phyloP scores from a whole-genome alignment of 2,797 vertebrate species.

The Vespertilio murinus region DNA sequence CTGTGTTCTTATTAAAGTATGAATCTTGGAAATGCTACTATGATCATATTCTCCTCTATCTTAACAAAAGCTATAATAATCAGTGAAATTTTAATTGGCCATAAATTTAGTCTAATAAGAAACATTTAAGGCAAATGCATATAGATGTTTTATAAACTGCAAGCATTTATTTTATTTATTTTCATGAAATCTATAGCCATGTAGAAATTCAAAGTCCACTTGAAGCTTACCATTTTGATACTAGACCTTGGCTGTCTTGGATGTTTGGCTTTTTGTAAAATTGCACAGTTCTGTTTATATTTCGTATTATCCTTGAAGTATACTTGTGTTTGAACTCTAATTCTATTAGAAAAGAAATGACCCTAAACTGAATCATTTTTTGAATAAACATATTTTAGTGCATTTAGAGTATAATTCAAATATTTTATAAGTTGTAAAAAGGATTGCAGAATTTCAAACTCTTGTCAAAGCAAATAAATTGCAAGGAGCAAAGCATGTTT shows the following conservation, averaged over 20 bases:
- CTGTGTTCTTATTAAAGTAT: background rate
- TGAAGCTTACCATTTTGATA: background rate
- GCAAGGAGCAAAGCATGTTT: background rate
- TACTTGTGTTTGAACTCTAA: slow-evolving; percentile 31
- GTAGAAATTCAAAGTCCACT: background rate
- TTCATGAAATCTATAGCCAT: background rate
- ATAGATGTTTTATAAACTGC: background rate
- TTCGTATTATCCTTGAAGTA: slow-evolving; percentile 33
- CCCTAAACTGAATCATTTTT: background rate
- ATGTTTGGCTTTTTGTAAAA: background rate
- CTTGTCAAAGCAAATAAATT: background rate
- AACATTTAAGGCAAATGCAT: background rate
- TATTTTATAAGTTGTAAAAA: slow-evolving; percentile 30
- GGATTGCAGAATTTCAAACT: background rate
- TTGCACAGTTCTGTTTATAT: background rate
- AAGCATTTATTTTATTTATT: background rate
- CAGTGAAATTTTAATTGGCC: background rate
- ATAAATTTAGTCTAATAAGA: background rate
- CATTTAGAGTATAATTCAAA: background rate
- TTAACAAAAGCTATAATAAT: background rate
- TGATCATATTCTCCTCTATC: background rate
- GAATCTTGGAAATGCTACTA: background rate
- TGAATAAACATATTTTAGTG: background rate
- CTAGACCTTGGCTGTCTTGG: background rate
- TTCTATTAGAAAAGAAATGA: background rate